A percentile compares a stretch with the other conserved stretches of the same genome.
phyloP scores from a whole-genome alignment of 2,113 vertebrate species.

The Diphyllodes magnificus region DNA sequence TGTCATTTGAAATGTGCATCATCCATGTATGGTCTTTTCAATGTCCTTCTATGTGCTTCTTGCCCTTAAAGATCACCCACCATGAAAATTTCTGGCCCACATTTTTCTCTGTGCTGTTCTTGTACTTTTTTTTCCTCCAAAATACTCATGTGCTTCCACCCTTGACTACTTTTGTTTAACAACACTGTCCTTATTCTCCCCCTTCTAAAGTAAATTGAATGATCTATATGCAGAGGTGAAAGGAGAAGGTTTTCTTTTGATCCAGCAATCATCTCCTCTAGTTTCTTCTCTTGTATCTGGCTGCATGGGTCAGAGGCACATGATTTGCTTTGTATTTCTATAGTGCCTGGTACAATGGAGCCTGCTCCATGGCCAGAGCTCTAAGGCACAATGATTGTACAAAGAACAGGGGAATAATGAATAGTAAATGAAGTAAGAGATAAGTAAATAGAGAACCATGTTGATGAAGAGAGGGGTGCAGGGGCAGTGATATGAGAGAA shows the following conservation, averaged over 20 bases:
- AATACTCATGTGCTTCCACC: background rate
- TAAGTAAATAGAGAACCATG: background rate
- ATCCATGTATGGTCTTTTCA: background rate
- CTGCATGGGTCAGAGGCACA: conserved; percentile 15
- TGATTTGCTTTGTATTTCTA: conserved; percentile 17
- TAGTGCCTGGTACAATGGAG: background rate
- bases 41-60: background rate
- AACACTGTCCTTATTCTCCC: background rate
- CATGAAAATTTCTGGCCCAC: background rate
- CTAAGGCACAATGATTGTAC: background rate
- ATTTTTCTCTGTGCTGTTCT: background rate
- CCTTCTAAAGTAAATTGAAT: background rate
- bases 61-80: background rate
- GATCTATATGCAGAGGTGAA: background rate
- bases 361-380: background rate
- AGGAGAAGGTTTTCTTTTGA: conserved; percentile 26
- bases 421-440: background rate
- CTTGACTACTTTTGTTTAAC: background rate
- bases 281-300: conserved; percentile 7
- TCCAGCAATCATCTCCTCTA: background rate
- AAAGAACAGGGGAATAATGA: conserved; percentile 18
- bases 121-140: accelerated
- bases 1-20: background rate
- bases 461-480: background rate
- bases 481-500: background rate